Base-by-base conservation (phyloP, 1,140 invertebrate genomes). In the Cataglyphis hispanica region DNA sequence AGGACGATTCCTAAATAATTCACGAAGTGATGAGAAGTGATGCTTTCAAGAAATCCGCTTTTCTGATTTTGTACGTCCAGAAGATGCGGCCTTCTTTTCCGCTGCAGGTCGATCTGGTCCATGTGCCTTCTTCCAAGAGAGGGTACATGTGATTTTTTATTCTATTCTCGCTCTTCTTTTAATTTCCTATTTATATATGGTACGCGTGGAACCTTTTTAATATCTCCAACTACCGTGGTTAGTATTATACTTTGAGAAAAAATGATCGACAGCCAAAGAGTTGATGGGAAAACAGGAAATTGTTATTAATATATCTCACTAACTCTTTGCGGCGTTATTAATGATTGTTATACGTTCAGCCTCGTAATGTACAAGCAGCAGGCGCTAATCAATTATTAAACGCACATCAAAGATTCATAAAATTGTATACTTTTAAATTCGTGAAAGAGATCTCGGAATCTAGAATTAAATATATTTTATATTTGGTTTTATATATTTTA, bases 171-270 rank as follows among this genome's bases (percentile, higher is more conserved):
- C 60, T n/a, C 72, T 37, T 61, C 25, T 76, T 43, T 84, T 40
- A 50, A n/a, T 40, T 53, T 50, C 64, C 66, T 89, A 89, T 89
- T 87, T 89, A 89, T 89, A 87, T n/a, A 53, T 72, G 10, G 13
- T 5, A 50, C 1, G 43, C 10, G 25, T n/a, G 53, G 5, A 40
- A 25, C n/a, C 53, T 80, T 67, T 37, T 85, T 80, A 75, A 43
- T 85, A 72, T 84, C 72, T 78, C 60, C 80, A 60, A 46, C 64
- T 60, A 56, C 1, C 34, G 50, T 34, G 66, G 70, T 88, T 87
- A 77, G 84, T 66, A 60, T 85, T 61, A 60, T 22, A 43, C 86
- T 77, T 85, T 69, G 86, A 43, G 50, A 46, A 75, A 37, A 27
- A 72, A 25, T 43, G 60, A 2, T 5, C 8, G 27, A 31, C 37